These are phyloP conservation scores for Larimichthys polyactis DNA, from an alignment of 2,113 vertebrate genomes.

Conservation along the genomic window DNA sequence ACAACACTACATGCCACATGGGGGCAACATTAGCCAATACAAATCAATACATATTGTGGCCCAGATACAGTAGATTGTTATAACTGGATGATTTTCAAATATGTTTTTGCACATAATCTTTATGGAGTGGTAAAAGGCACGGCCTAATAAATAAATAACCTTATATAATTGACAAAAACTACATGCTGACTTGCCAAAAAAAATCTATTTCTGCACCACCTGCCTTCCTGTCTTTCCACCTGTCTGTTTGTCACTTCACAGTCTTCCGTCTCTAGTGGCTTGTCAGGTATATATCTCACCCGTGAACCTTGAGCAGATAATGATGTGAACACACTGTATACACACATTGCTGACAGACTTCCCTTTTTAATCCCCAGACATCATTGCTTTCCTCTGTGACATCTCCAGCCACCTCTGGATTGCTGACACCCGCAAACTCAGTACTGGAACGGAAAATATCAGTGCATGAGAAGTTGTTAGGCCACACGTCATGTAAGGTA, in stretches of 20 bases:
- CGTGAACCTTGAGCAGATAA: neutral
- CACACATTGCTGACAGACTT: neutral
- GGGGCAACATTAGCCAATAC: conserved; percentile 42
- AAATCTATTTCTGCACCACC: neutral
- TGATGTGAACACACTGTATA: neutral
- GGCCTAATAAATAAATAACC: neutral
- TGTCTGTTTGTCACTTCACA: neutral
- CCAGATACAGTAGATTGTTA: neutral
- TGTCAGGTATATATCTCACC: neutral
- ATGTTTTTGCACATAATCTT: neutral
- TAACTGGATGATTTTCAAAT: neutral
- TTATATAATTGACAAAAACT: neutral
- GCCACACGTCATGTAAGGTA: neutral
- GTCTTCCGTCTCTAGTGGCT: too few relatives aligned
- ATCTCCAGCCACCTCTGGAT: neutral
- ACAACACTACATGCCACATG: conserved; percentile 33
- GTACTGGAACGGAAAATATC: neutral
- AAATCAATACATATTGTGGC: neutral
- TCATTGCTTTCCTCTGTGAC: neutral
- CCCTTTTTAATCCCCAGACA: neutral
- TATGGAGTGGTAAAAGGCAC: neutral
- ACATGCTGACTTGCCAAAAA: neutral
- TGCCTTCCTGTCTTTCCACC: neutral
- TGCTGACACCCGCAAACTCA: conserved; percentile 14
- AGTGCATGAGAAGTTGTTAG: neutral